Conservation (phyloP, 2,888 invertebrate species). For the Pemphredon lugubris region DNA sequence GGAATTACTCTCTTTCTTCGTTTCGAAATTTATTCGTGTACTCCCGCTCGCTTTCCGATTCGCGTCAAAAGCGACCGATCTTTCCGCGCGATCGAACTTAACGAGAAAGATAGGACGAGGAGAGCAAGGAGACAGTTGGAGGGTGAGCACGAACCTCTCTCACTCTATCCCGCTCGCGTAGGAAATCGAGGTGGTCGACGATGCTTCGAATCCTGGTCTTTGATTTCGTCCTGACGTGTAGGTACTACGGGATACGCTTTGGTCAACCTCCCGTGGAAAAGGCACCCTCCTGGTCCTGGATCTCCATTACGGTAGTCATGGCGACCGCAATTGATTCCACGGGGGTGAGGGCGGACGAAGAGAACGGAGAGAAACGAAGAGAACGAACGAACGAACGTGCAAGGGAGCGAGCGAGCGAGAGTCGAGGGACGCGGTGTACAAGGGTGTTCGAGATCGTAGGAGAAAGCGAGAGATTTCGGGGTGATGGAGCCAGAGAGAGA, state of each 20-base stretch:
- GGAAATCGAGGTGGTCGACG: conserved; percentile 40
- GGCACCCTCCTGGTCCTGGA: conserved; percentile 75
- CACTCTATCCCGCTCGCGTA: no score
- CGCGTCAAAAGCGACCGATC: no score
- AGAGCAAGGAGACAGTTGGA: no score
- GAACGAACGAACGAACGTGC: conserved; percentile 49
- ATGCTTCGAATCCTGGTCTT: conserved; percentile 69
- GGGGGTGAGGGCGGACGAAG: conserved; percentile 69
- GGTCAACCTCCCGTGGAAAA: conserved; percentile 76
- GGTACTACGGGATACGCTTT: conserved; percentile 70
- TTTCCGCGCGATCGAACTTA: no score
- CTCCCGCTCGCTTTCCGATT: no score
- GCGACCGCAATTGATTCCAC: conserved; percentile 79
- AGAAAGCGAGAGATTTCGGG: conserved; percentile 23
- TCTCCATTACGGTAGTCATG: conserved; percentile 80
- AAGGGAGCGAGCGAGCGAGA: conserved; percentile 44
- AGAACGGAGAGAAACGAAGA: conserved; percentile 58
- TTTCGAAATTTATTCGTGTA: no score
- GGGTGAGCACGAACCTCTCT: no score
- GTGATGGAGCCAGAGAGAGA: no score
- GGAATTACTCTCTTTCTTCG: no score
- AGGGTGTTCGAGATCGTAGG: conserved; percentile 36
- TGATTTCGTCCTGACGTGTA: conserved; percentile 72
- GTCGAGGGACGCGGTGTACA: conserved; percentile 30
- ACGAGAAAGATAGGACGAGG: no score